A percentile compares a stretch with the other conserved stretches of the same genome.
Evolutionary conservation across 2,888 invertebrate genomes (phyloP).

Genomic region (Drosophila niveifrons): DNA sequence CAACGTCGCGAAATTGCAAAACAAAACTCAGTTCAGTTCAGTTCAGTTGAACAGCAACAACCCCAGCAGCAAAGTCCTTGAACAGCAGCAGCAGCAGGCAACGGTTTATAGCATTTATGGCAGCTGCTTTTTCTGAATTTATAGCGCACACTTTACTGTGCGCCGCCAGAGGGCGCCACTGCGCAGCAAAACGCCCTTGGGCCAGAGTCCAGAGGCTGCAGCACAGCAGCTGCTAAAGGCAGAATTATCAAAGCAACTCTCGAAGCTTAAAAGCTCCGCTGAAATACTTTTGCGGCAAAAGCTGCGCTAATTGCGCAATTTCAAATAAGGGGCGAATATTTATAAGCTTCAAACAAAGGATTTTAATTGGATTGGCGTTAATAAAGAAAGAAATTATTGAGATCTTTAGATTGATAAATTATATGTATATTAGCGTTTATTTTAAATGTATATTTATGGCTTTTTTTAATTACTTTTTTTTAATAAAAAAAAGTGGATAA

Average conservation of each 20-base stretch:
- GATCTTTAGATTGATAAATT: no score
- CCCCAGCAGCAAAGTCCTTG: slow-evolving; percentile 13
- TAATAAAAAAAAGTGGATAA: no score
- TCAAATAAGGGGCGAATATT: not conserved
- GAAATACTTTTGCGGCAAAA: slow-evolving; percentile 4
- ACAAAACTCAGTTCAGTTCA: slow-evolving; percentile 2
- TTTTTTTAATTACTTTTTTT: no score
- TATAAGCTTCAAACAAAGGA: not conserved
- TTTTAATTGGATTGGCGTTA: no score
- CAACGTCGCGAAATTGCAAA: slow-evolving; percentile 15
- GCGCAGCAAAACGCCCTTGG: not conserved
- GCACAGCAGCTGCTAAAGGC: not conserved
- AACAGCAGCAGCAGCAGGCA: not conserved
- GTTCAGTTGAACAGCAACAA: slow-evolving; percentile 9
- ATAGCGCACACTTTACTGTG: slow-evolving; percentile 29
- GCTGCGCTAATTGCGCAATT: not conserved
- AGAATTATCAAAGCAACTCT: not conserved
- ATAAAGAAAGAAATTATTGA: no score
- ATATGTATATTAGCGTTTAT: no score
- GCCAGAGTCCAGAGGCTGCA: not conserved
- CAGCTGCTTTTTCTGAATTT: slow-evolving; percentile 33
- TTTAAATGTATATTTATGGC: no score
- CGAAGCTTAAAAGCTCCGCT: slow-evolving; percentile 32
- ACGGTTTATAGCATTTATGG: slow-evolving; percentile 36
- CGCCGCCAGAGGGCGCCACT: slow-evolving; percentile 56